A percentile compares a stretch with the other conserved stretches of the same genome.
These are phyloP conservation scores for Plectus sambesii DNA, from an alignment of 1,140 invertebrate species.

Conservation along the genomic window DNA sequence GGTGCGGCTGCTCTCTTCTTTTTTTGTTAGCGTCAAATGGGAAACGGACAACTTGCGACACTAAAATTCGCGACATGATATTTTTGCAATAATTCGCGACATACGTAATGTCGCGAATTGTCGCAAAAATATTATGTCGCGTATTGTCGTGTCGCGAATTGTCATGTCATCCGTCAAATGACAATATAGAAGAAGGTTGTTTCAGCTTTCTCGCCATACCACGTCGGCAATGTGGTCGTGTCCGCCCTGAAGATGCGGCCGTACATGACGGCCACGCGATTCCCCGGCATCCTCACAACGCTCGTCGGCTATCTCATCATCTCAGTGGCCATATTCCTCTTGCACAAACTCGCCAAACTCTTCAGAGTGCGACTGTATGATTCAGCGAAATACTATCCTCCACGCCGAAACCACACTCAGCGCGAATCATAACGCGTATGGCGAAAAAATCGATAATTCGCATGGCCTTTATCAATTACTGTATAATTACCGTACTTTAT, in stretches of 20 bases:
- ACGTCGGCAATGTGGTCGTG: constrained; percentile 76
- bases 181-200: constrained; percentile 51
- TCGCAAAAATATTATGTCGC: too few relatives aligned
- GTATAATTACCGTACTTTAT: too few relatives aligned
- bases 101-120: too few relatives aligned
- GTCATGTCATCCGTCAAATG: too few relatives aligned
- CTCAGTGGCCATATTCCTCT: constrained; percentile 65
- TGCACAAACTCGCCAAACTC: constrained; percentile 61
- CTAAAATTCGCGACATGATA: constrained; percentile 1
- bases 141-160: too few relatives aligned
- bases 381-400: not conserved
- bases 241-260: constrained; percentile 39
- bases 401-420: too few relatives aligned
- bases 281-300: constrained; percentile 82
- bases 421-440: too few relatives aligned
- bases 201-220: constrained; percentile 87
- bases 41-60: constrained; percentile 7
- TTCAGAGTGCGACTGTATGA: constrained; percentile 61
- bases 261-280: constrained; percentile 64
- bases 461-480: too few relatives aligned
- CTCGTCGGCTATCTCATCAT: constrained; percentile 76
- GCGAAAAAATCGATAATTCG: too few relatives aligned
- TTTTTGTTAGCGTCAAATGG: not conserved
- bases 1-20: constrained; percentile 33
- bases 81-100: constrained; percentile 11